Conservation (phyloP, 1,140 invertebrate species). For the Scylla paramamosain region DNA sequence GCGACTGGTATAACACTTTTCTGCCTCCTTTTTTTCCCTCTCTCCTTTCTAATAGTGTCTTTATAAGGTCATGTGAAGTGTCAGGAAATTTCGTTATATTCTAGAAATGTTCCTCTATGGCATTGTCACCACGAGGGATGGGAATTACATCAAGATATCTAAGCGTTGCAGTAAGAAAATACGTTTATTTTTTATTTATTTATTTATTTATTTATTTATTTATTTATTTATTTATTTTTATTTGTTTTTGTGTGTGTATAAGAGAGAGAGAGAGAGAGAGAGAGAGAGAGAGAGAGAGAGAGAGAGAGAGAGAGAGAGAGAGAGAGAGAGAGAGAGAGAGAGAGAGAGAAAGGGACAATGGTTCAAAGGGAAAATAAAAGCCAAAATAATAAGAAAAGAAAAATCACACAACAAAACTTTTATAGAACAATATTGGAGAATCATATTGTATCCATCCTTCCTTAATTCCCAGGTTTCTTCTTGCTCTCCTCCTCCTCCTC, state of each 20-base stretch:
- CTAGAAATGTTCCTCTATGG: background rate
- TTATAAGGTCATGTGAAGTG: background rate
- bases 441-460: no score
- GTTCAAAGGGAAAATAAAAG: background rate
- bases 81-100: background rate
- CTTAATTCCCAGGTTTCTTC: no score
- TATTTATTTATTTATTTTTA: no score
- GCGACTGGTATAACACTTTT: background rate
- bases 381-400: background rate
- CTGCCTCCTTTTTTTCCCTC: background rate
- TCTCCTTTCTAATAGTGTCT: background rate
- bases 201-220: no score
- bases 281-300: constrained; percentile 3
- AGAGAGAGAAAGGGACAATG: background rate
- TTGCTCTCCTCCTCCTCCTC: no score
- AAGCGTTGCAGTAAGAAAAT: no score
- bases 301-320: background rate
- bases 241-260: no score
- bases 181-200: no score
- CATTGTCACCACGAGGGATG: background rate
- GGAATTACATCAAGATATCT: no score
- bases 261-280: constrained; percentile 3
- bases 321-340: background rate
- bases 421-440: no score
- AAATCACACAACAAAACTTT: background rate